These are phyloP conservation scores for Hemibagrus wyckioides DNA, from an alignment of 2,113 vertebrate species.

Conservation along the genomic window DNA sequence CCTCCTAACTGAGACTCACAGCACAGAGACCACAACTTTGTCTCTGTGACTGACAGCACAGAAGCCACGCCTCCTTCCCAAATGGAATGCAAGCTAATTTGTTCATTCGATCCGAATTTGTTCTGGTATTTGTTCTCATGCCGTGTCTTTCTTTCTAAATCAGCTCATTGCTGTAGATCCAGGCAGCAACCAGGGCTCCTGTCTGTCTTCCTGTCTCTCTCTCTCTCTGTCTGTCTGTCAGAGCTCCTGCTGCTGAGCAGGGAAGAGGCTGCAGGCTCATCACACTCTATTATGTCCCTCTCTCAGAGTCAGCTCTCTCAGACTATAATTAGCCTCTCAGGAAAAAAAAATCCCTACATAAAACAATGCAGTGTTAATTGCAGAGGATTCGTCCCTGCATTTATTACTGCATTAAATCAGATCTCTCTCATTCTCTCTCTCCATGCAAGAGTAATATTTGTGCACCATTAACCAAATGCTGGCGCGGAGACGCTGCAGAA, in stretches of 20 bases:
- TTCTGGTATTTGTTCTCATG: background rate
- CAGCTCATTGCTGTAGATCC: background rate
- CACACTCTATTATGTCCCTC: constrained; percentile 56
- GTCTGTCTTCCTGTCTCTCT: background rate
- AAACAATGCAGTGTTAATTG: constrained; percentile 68
- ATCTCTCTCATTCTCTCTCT: constrained; percentile 17
- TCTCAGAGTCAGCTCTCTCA: constrained; percentile 44
- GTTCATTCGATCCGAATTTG: background rate
- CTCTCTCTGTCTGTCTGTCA: constrained; percentile 21
- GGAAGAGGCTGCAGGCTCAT: constrained; percentile 41
- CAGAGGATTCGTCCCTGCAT: constrained; percentile 36
- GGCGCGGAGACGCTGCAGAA: constrained; percentile 42
- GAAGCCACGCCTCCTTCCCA: background rate
- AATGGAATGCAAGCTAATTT: background rate
- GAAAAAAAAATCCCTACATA: constrained; percentile 56
- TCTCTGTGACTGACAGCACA: background rate
- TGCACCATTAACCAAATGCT: constrained; percentile 70
- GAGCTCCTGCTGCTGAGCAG: constrained; percentile 34
- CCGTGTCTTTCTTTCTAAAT: background rate
- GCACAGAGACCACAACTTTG: background rate
- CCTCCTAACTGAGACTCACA: background rate
- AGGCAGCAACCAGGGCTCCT: background rate
- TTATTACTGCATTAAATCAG: constrained; percentile 42
- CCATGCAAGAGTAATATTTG: constrained; percentile 67
- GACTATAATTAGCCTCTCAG: constrained; percentile 57